Base-by-base conservation (phyloP, 2,113 vertebrate species). In the Hucho hucho region DNA sequence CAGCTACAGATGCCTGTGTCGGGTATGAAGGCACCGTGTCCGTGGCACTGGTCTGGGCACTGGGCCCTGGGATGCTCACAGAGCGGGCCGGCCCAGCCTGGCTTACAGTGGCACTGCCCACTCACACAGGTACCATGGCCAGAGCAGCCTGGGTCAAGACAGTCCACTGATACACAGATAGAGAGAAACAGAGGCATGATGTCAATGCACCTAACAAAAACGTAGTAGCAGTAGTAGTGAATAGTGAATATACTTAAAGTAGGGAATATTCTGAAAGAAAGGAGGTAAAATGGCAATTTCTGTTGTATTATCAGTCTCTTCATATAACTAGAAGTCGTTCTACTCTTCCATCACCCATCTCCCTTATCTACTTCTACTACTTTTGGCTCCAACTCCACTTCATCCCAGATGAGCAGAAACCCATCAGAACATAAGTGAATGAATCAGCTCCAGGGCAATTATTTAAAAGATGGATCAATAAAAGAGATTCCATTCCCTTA, bases 41-140 rank as follows among this genome's bases (percentile, higher is more conserved):
- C 95, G 0, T 95, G 95, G 72, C 96, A 97, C 82, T 96, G 96
- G 28, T 96, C 96, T 0, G 95, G 95, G 76, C 96, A 97, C 84
- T 96, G 95, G 0, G 94, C 92, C 73, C 95, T 70, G 1, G 93
- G 94, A 53, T 95, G 90, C 78, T 97, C 95, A 53, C 96, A 97
- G 6, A 85, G 93, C 7, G 87, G 90, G 4, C 96, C 95, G 2
- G 93, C 93, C 96, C 96, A 97, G 4, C 95, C 95, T 0, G 93
- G 92, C 88, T 94, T 95, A 88, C 96, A 97, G 63, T 96, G 94
- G 37, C 96, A 96, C 43, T 95, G 95, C 80, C 95, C 95, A 0
- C 90, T 91, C 70, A 96, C 90, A 47, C 96, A 97, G 67, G 95
- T 94, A 0, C 96, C 96, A 1, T 96, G 95, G 81, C 87, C 94